phyloP scores from a whole-genome alignment of 37 sponge, comb jelly and placozoan species.

The Lycopodina hypogea region DNA sequence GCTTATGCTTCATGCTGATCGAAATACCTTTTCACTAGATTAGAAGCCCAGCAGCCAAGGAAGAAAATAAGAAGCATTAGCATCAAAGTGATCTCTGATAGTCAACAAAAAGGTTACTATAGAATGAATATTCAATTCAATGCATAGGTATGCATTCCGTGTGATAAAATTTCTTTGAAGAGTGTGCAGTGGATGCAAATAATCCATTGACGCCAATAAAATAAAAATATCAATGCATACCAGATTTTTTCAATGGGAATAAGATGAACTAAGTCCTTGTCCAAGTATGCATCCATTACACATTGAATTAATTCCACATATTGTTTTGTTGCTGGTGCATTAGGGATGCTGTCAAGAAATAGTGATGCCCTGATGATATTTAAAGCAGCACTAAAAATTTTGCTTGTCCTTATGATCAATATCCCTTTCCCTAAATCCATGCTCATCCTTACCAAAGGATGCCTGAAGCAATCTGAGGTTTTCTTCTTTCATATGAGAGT shows the following conservation, averaged over 20 bases:
- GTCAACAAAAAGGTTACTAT: slow-evolving; percentile 44
- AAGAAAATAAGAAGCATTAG: too few species aligned
- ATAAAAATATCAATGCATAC: slow-evolving; percentile 38
- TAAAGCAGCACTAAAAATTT: slow-evolving; percentile 41
- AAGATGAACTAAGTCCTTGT: slow-evolving; percentile 27
- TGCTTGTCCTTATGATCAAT: slow-evolving; percentile 49
- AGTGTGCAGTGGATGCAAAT: slow-evolving; percentile 18
- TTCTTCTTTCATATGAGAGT: too few species aligned
- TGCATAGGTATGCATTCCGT: slow-evolving; percentile 46
- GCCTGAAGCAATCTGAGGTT: slow-evolving; percentile 27
- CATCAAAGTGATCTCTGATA: slow-evolving; percentile 16
- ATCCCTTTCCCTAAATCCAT: slow-evolving; percentile 37
- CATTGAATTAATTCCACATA: slow-evolving; percentile 15
- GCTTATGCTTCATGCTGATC: slow-evolving; percentile 57
- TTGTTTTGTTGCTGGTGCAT: slow-evolving; percentile 37
- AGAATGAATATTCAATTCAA: slow-evolving; percentile 62
- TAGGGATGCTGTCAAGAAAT: slow-evolving; percentile 33
- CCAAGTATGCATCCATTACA: slow-evolving; percentile 53
- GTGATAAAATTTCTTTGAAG: too few species aligned
- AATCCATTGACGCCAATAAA: slow-evolving; percentile 60
- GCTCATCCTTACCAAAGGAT: slow-evolving; percentile 35
- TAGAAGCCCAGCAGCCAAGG: slow-evolving; percentile 67
- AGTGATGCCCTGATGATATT: background rate
- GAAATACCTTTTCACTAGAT: slow-evolving; percentile 52
- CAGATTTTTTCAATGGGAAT: slow-evolving; percentile 43